phyloP scores from a whole-genome alignment of 1,140 invertebrate genomes.

The Polypedilum pembai region DNA sequence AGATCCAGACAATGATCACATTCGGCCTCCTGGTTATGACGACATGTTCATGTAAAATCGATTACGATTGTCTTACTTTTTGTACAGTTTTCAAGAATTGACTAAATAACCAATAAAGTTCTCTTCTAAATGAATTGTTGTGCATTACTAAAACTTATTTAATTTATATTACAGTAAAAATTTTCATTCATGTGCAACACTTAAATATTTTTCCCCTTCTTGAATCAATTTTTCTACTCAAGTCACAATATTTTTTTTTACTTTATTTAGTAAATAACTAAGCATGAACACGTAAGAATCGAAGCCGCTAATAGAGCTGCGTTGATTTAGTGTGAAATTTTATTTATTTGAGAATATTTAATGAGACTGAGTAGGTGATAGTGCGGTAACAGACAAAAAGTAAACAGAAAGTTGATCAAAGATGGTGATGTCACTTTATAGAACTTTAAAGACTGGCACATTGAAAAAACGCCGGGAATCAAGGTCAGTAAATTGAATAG shows the following conservation, averaged over 20 bases:
- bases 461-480: slow-evolving; percentile 3
- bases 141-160: too few species aligned
- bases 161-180: too few species aligned
- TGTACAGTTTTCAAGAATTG: background rate
- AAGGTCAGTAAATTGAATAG: background rate
- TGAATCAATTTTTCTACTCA: background rate
- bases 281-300: slow-evolving; percentile 4
- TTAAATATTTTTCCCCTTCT: background rate
- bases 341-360: background rate
- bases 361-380: background rate
- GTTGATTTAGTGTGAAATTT: background rate
- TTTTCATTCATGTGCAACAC: too few species aligned
- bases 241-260: background rate
- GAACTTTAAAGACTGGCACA: slow-evolving; percentile 10
- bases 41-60: slow-evolving; percentile 63
- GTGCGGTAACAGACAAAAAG: background rate
- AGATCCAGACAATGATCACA: slow-evolving; percentile 53
- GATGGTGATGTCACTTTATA: slow-evolving; percentile 11
- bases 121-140: too few species aligned
- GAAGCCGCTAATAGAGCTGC: background rate
- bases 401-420: background rate
- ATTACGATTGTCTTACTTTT: background rate
- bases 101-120: too few species aligned
- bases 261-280: slow-evolving; percentile 2
- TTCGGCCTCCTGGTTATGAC: slow-evolving; percentile 61